Evolutionary conservation across 2,113 vertebrate genomes (phyloP).

Genomic region (Baryphthengus martii): DNA sequence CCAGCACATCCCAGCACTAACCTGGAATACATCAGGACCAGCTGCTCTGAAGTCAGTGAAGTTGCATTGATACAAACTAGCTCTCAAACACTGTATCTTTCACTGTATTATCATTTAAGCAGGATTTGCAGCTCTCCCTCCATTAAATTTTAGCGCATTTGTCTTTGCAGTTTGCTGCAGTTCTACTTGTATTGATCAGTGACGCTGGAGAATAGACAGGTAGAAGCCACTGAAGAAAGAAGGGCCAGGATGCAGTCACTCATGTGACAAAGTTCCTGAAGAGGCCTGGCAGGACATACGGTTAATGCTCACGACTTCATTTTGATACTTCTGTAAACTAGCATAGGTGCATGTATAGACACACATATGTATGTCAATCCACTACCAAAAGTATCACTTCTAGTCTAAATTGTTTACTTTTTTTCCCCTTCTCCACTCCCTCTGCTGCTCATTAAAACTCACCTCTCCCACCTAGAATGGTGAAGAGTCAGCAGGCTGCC

Average conservation of each 20-base stretch:
- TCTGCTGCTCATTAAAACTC: constrained; percentile 60
- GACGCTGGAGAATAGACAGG: background rate
- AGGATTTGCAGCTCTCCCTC: background rate
- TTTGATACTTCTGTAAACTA: background rate
- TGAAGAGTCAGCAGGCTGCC: constrained; percentile 36
- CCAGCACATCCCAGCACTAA: background rate
- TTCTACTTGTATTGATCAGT: background rate
- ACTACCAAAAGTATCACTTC: background rate
- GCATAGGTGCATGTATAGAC: background rate
- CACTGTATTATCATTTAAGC: background rate
- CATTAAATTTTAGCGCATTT: background rate
- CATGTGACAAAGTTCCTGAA: accelerated
- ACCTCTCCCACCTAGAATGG: background rate
- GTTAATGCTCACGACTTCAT: background rate
- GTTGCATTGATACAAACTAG: background rate
- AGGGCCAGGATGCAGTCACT: background rate
- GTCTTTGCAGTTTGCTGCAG: background rate
- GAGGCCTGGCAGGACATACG: background rate
- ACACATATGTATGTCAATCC: background rate
- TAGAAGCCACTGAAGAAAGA: background rate
- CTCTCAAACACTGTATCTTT: background rate
- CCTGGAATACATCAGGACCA: background rate
- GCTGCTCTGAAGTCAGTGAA: background rate
- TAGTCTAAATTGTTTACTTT: background rate
- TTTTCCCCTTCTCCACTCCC: background rate